Evolutionary conservation across 2,113 vertebrate species (phyloP).

Genomic region (Pseudopipra pipra): DNA sequence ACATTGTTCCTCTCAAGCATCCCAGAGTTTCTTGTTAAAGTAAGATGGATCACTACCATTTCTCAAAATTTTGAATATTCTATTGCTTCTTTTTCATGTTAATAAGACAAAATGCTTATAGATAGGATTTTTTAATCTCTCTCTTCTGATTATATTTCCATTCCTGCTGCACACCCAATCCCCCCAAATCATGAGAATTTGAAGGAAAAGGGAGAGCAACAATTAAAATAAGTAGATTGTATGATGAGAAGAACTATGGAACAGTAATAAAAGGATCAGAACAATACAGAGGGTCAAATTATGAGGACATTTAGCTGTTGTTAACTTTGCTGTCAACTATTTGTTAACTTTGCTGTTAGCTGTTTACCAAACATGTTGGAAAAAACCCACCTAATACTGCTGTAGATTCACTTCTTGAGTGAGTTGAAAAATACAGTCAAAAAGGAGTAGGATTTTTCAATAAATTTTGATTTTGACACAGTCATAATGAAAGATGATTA

Average conservation of each 20-base stretch:
- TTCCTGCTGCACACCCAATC: fast-evolving
- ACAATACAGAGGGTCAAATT: background rate
- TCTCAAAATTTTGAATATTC: background rate
- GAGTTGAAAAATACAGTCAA: background rate
- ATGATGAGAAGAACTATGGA: background rate
- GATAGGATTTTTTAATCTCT: background rate
- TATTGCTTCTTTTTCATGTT: background rate
- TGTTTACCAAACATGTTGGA: background rate
- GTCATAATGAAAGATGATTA: background rate
- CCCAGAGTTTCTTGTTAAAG: background rate
- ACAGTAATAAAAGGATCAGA: background rate
- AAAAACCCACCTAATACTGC: background rate
- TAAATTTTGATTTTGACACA: background rate
- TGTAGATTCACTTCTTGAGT: background rate
- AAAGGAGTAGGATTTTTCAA: background rate
- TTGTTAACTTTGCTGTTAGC: background rate
- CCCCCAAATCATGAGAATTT: background rate
- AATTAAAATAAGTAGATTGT: background rate
- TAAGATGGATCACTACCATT: background rate
- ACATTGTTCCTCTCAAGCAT: background rate
- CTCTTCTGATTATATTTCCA: background rate
- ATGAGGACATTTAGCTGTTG: background rate
- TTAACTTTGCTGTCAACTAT: background rate
- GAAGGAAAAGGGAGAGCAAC: background rate
- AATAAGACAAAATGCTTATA: background rate